phyloP scores from a whole-genome alignment of 2,888 invertebrate species.

The Acanthosepion esculentum region DNA sequence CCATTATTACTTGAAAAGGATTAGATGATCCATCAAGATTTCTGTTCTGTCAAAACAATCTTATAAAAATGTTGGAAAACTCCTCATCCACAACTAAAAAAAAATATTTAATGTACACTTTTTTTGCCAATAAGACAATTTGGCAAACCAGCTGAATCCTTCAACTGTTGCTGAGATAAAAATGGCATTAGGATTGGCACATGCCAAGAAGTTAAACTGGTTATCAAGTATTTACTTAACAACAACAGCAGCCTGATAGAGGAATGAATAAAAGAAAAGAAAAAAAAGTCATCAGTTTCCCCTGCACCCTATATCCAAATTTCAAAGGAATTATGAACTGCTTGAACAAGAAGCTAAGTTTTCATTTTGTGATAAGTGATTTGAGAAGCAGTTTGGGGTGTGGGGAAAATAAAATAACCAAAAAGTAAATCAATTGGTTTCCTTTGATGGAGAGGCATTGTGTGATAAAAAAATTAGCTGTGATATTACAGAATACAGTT shows the following conservation, averaged over 20 bases:
- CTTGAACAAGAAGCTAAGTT: neutral
- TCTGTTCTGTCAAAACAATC: too few species aligned
- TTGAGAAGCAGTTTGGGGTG: neutral
- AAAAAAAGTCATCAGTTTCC: neutral
- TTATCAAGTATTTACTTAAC: too few species aligned
- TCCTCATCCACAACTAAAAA: too few species aligned
- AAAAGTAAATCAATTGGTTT: neutral
- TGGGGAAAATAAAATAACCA: neutral
- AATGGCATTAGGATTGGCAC: too few species aligned
- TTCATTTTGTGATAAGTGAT: neutral
- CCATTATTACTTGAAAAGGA: too few species aligned
- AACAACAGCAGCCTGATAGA: neutral
- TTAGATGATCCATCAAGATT: too few species aligned
- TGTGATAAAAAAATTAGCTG: constrained; percentile 3
- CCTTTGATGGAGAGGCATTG: neutral
- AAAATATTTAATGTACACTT: too few species aligned
- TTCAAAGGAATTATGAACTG: neutral
- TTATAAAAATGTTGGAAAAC: too few species aligned
- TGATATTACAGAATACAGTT: neutral
- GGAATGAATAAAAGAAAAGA: neutral
- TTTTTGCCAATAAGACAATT: too few species aligned
- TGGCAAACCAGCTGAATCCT: too few species aligned
- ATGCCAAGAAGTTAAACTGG: too few species aligned
- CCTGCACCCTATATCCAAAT: neutral
- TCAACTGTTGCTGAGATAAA: too few species aligned